Percentiles rank a stretch among this genome's conserved stretches.
These are phyloP conservation scores for Nycticorax nycticorax DNA, from an alignment of 2,113 vertebrate species.

Conservation along the genomic window DNA sequence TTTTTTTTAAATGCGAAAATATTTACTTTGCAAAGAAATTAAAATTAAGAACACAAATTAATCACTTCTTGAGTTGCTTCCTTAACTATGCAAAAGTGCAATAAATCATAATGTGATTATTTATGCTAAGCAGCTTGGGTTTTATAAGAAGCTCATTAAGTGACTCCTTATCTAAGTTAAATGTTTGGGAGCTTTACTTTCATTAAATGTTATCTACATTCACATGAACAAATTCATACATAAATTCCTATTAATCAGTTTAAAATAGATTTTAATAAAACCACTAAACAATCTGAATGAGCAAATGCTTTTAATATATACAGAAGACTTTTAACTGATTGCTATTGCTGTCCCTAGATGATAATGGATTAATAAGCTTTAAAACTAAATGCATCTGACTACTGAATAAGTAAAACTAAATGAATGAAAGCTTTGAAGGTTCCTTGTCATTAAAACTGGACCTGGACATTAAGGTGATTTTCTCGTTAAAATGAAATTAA, in stretches of 20 bases:
- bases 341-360: background rate
- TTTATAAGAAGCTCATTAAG: slow-evolving; percentile 37
- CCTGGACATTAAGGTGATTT: background rate
- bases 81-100: background rate
- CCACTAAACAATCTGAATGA: background rate
- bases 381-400: background rate
- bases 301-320: background rate
- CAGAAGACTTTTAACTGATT: background rate
- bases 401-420: background rate
- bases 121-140: slow-evolving; percentile 25
- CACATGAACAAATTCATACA: slow-evolving; percentile 28
- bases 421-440: background rate
- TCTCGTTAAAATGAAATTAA: slow-evolving; percentile 20
- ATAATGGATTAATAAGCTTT: background rate
- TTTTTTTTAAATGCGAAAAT: background rate
- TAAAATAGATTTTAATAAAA: slow-evolving; percentile 38
- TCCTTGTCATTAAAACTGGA: background rate
- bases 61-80: background rate
- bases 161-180: slow-evolving; percentile 32
- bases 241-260: slow-evolving; percentile 34
- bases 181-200: slow-evolving; percentile 16
- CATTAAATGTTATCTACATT: slow-evolving; percentile 31
- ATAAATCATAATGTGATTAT: slow-evolving; percentile 44
- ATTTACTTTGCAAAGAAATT: slow-evolving; percentile 29
- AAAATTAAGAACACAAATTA: background rate